Conservation (phyloP, 2,888 invertebrate species). For the Beris chalybata region DNA sequence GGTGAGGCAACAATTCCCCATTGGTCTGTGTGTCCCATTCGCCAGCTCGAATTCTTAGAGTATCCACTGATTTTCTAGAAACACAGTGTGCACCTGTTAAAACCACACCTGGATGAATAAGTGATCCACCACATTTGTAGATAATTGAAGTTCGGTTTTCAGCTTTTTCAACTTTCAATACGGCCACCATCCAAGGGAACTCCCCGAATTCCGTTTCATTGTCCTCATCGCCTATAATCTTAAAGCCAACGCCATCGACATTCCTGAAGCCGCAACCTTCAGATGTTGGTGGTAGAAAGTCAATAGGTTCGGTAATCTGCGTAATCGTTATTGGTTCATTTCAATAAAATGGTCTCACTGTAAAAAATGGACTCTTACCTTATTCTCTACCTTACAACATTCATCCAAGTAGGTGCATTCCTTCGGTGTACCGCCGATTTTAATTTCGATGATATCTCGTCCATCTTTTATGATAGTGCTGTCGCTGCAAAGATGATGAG, state of each 20-base stretch:
- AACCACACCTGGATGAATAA: conserved; percentile 71
- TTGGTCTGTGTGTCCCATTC: conserved; percentile 77
- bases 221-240: conserved; percentile 47
- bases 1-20: conserved; percentile 67
- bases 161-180: conserved; percentile 52
- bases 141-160: conserved; percentile 5
- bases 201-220: conserved; percentile 72
- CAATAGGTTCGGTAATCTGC: no score
- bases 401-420: conserved; percentile 45
- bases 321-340: not conserved
- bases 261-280: conserved; percentile 20
- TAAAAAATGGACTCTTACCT: conserved; percentile 41
- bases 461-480: conserved; percentile 71
- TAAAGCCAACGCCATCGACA: conserved; percentile 10
- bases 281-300: not conserved
- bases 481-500: conserved; percentile 74
- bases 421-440: conserved; percentile 57
- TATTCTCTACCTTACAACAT: conserved; percentile 48
- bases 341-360: not conserved
- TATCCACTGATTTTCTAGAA: conserved; percentile 2
- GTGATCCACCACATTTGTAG: conserved; percentile 76
- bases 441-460: conserved; percentile 73
- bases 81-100: conserved; percentile 76
- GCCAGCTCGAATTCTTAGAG: conserved; percentile 62
- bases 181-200: conserved; percentile 78